Evolutionary conservation across 2,797 vertebrate species (phyloP).

Genomic region (Numenius phaeopus): DNA sequence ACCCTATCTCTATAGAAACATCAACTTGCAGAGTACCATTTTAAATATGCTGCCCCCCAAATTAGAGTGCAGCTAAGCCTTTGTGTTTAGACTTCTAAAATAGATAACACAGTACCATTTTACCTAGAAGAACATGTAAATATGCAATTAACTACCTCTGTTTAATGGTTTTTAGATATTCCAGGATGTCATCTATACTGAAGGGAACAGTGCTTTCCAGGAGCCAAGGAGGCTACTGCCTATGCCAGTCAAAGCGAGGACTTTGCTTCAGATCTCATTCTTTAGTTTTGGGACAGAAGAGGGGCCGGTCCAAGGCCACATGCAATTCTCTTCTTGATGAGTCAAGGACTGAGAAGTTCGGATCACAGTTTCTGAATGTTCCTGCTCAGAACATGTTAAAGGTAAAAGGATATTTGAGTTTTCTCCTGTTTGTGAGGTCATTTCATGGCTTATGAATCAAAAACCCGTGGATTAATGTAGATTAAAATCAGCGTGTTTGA

Average conservation of each 20-base stretch:
- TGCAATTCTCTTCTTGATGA: not conserved
- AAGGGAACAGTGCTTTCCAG: not conserved
- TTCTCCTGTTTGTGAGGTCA: not conserved
- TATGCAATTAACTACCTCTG: not conserved
- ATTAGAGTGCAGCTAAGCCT: not conserved
- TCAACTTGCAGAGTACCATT: not conserved
- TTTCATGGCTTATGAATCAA: not conserved
- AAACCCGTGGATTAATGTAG: not conserved
- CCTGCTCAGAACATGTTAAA: not conserved
- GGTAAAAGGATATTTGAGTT: not conserved
- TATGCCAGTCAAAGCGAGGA: not conserved
- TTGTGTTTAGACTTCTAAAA: not conserved
- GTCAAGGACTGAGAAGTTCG: not conserved
- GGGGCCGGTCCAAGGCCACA: fast-evolving
- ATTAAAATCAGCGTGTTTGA: not conserved
- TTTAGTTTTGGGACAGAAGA: not conserved
- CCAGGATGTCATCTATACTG: not conserved
- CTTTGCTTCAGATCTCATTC: not conserved
- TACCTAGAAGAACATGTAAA: not conserved
- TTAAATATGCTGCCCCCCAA: not conserved
- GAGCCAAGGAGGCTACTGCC: not conserved
- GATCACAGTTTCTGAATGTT: not conserved
- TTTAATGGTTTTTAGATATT: not conserved
- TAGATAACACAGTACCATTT: not conserved
- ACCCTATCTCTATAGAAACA: not conserved